Base-by-base conservation (phyloP, 1,140 invertebrate species). In the Zeugodacus cucurbitae region DNA sequence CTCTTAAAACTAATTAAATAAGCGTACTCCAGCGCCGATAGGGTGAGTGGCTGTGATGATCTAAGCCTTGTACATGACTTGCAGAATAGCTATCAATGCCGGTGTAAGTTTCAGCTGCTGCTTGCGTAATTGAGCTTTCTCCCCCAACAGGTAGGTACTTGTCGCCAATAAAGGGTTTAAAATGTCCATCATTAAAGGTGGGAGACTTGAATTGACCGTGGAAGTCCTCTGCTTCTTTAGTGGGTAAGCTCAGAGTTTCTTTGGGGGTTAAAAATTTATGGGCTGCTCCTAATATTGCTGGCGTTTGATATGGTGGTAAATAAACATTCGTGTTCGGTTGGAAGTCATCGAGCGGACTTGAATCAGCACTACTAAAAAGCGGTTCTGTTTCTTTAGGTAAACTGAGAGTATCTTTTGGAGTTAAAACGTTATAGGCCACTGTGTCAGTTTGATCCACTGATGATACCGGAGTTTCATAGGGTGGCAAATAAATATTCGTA, bases 51-150 rank as follows among this genome's bases (percentile, higher is more conserved):
- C 8, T 32, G 32, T 88, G 85, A 86, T 87, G 89, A 1, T 89
- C 91, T 6, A 91, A 54, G 41, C 90, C 90, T 86, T 91, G 91
- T 0, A 91, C 90, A 32, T 91, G 90, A 0, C 89, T 90, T 1
- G 89, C 91, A 59, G 90, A 91, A 74, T 92, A 92, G 88, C 91
- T 92, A 74, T 92, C 91, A 59, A 89, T 62, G 10, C 90, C 90
- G 44, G 34, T 90, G 32, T 91, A 92, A 4, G 90, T 91, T 14
- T 92, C 90, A 11, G 89, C 29, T 0, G 89, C 88, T 20, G 48
- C 87, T 32, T 67, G 57, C 6, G 34, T 11, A 2, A 74, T 17
- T 2, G 6, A 0, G 0, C 67, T 37, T 2, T 88, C 89, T 26
- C 87, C 90, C 0, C 87, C 89, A 11, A 59, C 85, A 17, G 86